These are phyloP conservation scores for Sarcophilus harrisii DNA, from an alignment of 2,797 vertebrate genomes.

Conservation along the genomic window DNA sequence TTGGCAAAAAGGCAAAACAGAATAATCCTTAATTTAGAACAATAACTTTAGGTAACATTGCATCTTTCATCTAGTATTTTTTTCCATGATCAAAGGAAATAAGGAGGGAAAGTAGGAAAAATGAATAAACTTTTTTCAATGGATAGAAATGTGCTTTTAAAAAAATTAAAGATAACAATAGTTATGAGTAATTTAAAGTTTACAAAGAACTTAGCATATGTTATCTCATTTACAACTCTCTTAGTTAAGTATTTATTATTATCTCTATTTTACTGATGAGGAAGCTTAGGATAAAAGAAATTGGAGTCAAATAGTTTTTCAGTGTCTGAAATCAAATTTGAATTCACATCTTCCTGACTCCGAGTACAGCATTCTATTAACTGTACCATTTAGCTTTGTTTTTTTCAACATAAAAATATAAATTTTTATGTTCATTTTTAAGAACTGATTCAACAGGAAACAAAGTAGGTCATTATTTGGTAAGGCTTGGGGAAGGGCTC, in stretches of 20 bases:
- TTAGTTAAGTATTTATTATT: neutral
- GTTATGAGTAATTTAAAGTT: neutral
- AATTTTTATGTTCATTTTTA: conserved; percentile 76
- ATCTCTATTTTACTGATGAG: neutral
- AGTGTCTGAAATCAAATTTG: neutral
- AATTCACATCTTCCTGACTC: neutral
- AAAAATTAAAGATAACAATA: neutral
- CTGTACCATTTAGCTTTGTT: neutral
- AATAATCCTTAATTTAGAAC: neutral
- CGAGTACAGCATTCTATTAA: neutral
- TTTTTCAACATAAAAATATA: conserved; percentile 30
- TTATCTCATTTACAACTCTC: neutral
- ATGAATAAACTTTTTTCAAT: neutral
- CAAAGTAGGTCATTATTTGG: conserved; percentile 72
- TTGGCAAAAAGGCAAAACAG: conserved; percentile 6
- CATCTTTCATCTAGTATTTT: conserved; percentile 24
- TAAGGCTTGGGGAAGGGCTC: neutral
- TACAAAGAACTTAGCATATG: neutral
- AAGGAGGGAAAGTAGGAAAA: conserved; percentile 10
- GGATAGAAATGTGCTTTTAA: neutral
- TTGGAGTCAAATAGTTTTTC: neutral
- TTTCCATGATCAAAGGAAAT: conserved; percentile 50
- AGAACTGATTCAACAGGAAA: conserved; percentile 75
- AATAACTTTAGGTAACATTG: neutral
- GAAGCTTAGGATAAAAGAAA: neutral